Evolutionary conservation across 1,140 invertebrate species (phyloP).

Genomic region (Drosophila kurseongensis): DNA sequence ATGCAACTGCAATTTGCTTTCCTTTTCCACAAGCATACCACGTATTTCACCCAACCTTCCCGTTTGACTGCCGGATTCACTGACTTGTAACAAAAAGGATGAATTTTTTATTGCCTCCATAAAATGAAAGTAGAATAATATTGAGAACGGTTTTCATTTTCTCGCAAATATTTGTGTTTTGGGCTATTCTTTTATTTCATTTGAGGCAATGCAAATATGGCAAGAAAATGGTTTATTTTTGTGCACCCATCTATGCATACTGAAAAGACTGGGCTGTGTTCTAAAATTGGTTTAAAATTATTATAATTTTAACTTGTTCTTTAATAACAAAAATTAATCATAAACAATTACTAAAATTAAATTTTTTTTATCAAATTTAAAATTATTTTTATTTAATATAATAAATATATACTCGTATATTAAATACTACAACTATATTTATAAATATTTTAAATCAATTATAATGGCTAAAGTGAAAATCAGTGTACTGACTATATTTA

Average conservation of each 20-base stretch:
- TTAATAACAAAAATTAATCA: too few species aligned
- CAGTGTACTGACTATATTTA: too few species aligned
- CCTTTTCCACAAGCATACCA: not conserved
- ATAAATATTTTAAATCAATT: too few species aligned
- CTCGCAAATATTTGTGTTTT: conserved; percentile 27
- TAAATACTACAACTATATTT: too few species aligned
- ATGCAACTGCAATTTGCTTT: conserved; percentile 39
- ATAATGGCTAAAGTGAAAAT: too few species aligned
- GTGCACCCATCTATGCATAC: not conserved
- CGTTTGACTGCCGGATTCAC: conserved; percentile 31
- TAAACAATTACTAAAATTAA: too few species aligned
- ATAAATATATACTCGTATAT: too few species aligned
- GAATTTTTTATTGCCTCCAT: conserved; percentile 32
- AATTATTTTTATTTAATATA: too few species aligned
- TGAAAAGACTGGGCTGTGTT: too few species aligned
- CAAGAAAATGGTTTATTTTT: not conserved
- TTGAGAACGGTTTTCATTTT: conserved; percentile 14
- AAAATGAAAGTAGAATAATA: conserved; percentile 21
- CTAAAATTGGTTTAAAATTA: too few species aligned
- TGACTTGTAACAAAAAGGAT: conserved; percentile 47
- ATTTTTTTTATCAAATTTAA: too few species aligned
- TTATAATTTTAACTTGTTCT: too few species aligned
- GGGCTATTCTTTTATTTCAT: conserved; percentile 1
- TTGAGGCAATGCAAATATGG: not conserved
- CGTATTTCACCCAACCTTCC: conserved; percentile 1